Evolutionary conservation across 2,888 invertebrate genomes (phyloP), one percentile per base, ranked within the genome.

Genomic region (Junonia oenone): DNA sequence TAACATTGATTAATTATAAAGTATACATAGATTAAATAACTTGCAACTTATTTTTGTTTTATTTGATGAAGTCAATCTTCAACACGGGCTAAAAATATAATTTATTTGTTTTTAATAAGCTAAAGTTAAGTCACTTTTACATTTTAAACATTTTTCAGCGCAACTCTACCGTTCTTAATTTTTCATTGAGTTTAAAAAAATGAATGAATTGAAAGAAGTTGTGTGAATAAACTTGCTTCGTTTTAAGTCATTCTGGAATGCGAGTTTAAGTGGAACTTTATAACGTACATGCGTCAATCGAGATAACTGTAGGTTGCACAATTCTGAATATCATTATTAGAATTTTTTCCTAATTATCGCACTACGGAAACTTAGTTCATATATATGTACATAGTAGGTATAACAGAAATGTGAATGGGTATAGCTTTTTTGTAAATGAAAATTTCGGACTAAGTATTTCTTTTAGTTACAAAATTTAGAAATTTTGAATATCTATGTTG

Each of bases 241-340:
- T 38, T 26, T 45, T 40, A 53, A 45, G 51, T 51, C 46, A 45
- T 53, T 49, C 35, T 48, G 56, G 55, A 55, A 59, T 59, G 56
- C 43, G 40, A 52, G 53, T 50, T 49, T 19, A 49, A 49, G 48
- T 57, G 29, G 49, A 49, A 49, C 46, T 53, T 40, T 45, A 49
- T 45, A 53, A 50, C 49, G n/a, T 49, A 45, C 48, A 51, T n/a
- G n/a, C n/a, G n/a, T 52, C 49, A 46, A 57, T 50, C 29, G 35
- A 40, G 19, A 53, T 53, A 47, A 27, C 46, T 38, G 13, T 8
- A 53, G 4, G 46, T 58, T 53, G 51, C 40, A 51, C 40, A 51
- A 51, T 46, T 46, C 31, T 31, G 40, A 51, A 55, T 55, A 45
- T 27, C 45, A 43, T 53, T 52, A 52, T 59, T 52, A 31, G 31